Conservation (phyloP, 2,113 vertebrate species). For the Tupaia tana region DNA sequence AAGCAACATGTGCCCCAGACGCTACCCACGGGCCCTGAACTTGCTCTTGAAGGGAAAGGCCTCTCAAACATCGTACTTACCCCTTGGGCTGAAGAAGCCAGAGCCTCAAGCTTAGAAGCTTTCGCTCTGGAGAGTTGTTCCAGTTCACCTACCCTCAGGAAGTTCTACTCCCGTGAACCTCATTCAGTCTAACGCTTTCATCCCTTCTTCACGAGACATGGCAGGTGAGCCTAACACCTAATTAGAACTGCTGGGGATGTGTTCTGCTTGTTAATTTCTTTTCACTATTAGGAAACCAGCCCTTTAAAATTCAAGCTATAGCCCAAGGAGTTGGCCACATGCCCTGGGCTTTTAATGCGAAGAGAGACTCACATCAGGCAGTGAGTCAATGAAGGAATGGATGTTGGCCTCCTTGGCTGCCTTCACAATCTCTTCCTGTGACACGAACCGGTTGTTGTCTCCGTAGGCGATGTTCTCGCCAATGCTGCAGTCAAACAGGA, state of each 20-base stretch:
- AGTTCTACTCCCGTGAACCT: not conserved
- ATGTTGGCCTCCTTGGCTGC: conserved; percentile 95
- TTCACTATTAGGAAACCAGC: not conserved
- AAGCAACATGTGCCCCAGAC: not conserved
- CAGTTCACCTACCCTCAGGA: not conserved
- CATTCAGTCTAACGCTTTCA: not conserved
- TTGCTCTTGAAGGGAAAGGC: not conserved
- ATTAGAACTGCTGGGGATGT: accelerated
- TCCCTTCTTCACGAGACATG: not conserved
- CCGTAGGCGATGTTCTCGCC: conserved; percentile 96
- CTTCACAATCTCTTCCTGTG: conserved; percentile 89
- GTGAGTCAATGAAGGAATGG: conserved; percentile 92
- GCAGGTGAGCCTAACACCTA: not conserved
- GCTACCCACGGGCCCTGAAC: accelerated
- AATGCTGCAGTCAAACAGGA: conserved; percentile 95
- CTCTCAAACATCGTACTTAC: not conserved
- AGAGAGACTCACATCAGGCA: conserved; percentile 87
- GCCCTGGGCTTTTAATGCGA: no score
- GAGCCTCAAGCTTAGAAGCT: not conserved
- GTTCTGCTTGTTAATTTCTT: not conserved
- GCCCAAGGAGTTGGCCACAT: not conserved
- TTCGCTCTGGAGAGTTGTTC: not conserved
- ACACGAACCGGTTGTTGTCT: conserved; percentile 91
- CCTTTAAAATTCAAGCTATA: not conserved
- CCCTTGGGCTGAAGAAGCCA: no score